Evolutionary conservation across 92 coral and sea anemone genomes (phyloP).

Genomic region (Isaurus tuberculatus): DNA sequence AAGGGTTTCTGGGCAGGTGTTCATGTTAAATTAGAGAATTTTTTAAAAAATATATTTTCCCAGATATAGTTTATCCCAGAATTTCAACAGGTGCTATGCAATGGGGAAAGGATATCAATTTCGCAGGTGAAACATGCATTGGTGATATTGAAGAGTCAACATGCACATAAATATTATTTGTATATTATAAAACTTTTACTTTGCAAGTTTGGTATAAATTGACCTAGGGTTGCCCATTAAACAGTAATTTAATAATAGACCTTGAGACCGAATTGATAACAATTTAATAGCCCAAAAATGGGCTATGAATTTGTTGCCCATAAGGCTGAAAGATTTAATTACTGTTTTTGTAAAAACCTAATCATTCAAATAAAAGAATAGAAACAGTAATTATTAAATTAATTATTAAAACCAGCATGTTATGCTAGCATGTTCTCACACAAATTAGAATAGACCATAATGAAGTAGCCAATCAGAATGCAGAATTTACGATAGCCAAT

Average conservation of each 20-base stretch:
- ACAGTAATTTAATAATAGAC: not conserved
- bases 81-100: conserved; percentile 15
- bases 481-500: no score
- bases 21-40: not conserved
- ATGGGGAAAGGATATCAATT: conserved; percentile 1
- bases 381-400: no score
- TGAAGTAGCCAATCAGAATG: no score
- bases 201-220: not conserved
- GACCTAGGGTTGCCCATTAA: not conserved
- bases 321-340: no score
- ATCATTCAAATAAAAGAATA: no score
- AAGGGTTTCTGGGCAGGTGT: not conserved
- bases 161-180: not conserved
- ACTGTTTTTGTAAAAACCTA: no score
- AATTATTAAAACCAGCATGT: no score
- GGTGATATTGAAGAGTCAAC: not conserved
- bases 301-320: no score
- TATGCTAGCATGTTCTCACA: no score
- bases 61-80: conserved; percentile 44
- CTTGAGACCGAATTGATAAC: not conserved
- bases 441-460: no score
- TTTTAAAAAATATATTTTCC: conserved; percentile 9
- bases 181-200: not conserved
- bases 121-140: no score
- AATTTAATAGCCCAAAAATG: not conserved